Conservation (phyloP, 1,140 invertebrate genomes). For the Linepithema humile region DNA sequence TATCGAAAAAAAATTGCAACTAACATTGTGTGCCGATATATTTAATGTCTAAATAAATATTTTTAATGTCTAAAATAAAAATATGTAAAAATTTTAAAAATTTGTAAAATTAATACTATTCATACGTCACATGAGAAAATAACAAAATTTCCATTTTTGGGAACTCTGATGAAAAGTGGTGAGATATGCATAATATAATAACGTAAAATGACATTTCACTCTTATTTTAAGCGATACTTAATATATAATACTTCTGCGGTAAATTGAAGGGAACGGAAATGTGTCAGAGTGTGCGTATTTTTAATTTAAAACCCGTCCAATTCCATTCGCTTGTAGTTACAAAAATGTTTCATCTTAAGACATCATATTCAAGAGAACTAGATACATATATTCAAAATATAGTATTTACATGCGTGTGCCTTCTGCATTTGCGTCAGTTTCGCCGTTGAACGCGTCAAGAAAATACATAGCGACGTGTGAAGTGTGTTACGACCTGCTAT, state of each 20-base stretch:
- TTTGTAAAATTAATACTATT: too few relatives aligned
- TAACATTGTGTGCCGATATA: neutral
- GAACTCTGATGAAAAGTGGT: neutral
- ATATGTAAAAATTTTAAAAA: too few relatives aligned
- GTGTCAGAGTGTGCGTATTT: neutral
- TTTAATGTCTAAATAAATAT: too few relatives aligned
- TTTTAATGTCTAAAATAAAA: too few relatives aligned
- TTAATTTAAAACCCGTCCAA: neutral
- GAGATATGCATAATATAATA: neutral
- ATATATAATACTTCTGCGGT: neutral
- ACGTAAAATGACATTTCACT: neutral
- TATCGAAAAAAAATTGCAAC: neutral
- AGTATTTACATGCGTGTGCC: constrained; percentile 45
- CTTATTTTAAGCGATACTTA: neutral
- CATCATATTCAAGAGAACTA: neutral
- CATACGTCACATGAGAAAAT: neutral
- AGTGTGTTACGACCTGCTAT: neutral
- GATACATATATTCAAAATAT: constrained; percentile 45
- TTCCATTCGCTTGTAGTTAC: neutral
- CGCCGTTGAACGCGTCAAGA: constrained; percentile 12
- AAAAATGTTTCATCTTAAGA: neutral
- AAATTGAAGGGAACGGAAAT: neutral
- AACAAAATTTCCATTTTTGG: neutral
- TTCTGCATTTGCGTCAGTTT: neutral
- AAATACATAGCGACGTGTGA: constrained; percentile 10